Percentiles rank a stretch among this genome's conserved stretches.
Evolutionary conservation across 2,113 vertebrate genomes (phyloP).

Genomic region (Gopherus flavomarginatus): DNA sequence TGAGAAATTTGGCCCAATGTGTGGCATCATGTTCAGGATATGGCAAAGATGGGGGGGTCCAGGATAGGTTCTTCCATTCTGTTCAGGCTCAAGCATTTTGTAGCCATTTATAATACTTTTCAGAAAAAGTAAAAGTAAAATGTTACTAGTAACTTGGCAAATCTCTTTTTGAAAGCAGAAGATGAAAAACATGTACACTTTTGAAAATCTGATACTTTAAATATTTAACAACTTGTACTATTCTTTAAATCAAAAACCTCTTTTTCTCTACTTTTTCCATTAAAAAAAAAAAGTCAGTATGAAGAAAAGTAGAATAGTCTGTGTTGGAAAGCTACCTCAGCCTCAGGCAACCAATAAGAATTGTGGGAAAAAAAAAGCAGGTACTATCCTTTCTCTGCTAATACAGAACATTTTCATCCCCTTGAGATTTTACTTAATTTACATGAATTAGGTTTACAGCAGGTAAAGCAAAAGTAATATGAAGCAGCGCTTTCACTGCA

Average conservation of each 20-base stretch:
- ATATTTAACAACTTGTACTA: slow-evolving; percentile 23
- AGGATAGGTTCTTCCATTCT: not conserved
- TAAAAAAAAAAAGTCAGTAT: not conserved
- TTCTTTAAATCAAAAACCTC: slow-evolving; percentile 19
- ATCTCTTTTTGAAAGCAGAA: not conserved
- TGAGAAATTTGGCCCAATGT: not conserved
- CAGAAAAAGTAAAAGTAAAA: not conserved
- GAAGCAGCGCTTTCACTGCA: slow-evolving; percentile 11
- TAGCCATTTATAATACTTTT: not conserved
- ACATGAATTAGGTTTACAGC: not conserved
- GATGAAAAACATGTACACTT: not conserved
- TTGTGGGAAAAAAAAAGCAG: slow-evolving; percentile 7
- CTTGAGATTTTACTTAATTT: not conserved
- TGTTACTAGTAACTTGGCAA: slow-evolving; percentile 4
- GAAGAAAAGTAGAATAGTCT: not conserved
- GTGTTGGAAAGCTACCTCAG: slow-evolving; percentile 1
- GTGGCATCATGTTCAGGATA: not conserved
- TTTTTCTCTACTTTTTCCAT: slow-evolving; percentile 23
- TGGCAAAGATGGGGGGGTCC: not conserved
- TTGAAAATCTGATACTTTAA: not conserved
- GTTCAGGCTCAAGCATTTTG: not conserved
- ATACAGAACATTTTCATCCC: not conserved
- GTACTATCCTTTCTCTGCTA: not conserved
- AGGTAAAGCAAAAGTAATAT: slow-evolving; percentile 20
- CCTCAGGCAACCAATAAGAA: not conserved